Percentiles rank a stretch among this genome's conserved stretches.
phyloP scores from a whole-genome alignment of 2,888 invertebrate species.

The Neoaliturus tenellus region DNA sequence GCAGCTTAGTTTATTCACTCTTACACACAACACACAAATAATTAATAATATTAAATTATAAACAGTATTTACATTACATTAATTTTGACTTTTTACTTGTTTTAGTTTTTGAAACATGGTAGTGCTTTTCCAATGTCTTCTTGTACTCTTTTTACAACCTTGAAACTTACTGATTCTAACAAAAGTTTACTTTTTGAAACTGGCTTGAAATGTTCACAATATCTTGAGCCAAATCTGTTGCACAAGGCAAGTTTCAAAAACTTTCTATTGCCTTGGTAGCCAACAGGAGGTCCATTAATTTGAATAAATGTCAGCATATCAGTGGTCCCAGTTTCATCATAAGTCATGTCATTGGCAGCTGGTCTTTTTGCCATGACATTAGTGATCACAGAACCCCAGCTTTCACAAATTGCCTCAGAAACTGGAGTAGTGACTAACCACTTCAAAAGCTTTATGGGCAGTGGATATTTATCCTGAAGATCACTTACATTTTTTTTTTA shows the following conservation, averaged over 20 bases:
- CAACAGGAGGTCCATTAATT: slow-evolving; percentile 31
- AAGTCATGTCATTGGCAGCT: background rate
- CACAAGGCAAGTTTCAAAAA: background rate
- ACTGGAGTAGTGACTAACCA: background rate
- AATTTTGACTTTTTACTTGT: too few species aligned
- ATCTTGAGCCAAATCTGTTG: slow-evolving; percentile 7
- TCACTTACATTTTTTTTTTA: slow-evolving; percentile 9
- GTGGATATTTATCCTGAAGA: background rate
- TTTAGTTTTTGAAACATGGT: background rate
- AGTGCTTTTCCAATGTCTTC: background rate
- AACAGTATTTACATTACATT: too few species aligned
- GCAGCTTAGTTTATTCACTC: too few species aligned
- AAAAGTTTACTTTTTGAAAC: slow-evolving; percentile 5
- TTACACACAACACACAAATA: too few species aligned
- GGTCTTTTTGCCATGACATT: slow-evolving; percentile 37
- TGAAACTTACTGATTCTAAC: slow-evolving; percentile 1
- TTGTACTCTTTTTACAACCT: slow-evolving; percentile 23
- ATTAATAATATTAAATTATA: too few species aligned
- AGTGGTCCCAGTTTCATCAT: slow-evolving; percentile 15
- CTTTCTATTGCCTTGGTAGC: slow-evolving; percentile 25
- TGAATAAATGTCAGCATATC: slow-evolving; percentile 13
- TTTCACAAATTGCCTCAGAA: slow-evolving; percentile 51
- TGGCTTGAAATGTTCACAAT: slow-evolving; percentile 21
- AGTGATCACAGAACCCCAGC: slow-evolving; percentile 39
- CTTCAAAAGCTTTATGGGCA: background rate